Base-by-base conservation (phyloP, 2,888 invertebrate species). In the Scaptomyza parva region DNA sequence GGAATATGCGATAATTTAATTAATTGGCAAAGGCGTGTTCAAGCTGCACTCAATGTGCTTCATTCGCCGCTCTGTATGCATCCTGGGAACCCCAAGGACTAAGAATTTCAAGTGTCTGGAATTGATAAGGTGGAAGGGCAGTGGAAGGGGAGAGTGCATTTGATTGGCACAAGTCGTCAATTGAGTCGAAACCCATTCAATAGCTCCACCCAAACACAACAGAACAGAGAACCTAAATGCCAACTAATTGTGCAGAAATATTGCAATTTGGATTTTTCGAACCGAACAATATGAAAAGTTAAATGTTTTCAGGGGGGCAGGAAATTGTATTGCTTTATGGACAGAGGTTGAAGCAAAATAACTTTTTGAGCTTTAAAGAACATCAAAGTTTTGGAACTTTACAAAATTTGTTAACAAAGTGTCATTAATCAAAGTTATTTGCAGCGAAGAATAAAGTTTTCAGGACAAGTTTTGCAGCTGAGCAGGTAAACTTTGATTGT, bases 11-110 rank as follows among this genome's bases (percentile, higher is more conserved):
- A 72, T 70, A 71, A 67, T 72, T 81, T 63, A 76, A 82, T 82
- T 88, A 86, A 86, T 88, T 86, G 84, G 73, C 73, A 76, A 37
- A 84, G 65, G 76, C 76, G 88, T 78, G 86, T 74, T 81, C 67
- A 66, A 86, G 84, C 48, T 43, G 51, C 72, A 54, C 86, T 87
- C 63, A 41, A 67, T 37, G 8, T 37, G 17, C 37, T 37, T 37
- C n/a, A n/a, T n/a, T n/a, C n/a, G n/a, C n/a, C n/a, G 17, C 37
- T 1, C 3, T 33, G n/a, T 33, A 3, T 28, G 28, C 7, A 1
- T 61, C 14, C 26, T 28, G 61, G 57, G 22, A 14, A n/a, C n/a
- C n/a, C 35, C 14, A 48, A 35, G 48, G 33, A 11, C 18, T 3
- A 1, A 3, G 30, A n/a, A 37, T 37, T 18, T 57, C 54, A 43